Evolutionary conservation across 2,797 vertebrate genomes (phyloP).

Genomic region (Centropyge bicolor): DNA sequence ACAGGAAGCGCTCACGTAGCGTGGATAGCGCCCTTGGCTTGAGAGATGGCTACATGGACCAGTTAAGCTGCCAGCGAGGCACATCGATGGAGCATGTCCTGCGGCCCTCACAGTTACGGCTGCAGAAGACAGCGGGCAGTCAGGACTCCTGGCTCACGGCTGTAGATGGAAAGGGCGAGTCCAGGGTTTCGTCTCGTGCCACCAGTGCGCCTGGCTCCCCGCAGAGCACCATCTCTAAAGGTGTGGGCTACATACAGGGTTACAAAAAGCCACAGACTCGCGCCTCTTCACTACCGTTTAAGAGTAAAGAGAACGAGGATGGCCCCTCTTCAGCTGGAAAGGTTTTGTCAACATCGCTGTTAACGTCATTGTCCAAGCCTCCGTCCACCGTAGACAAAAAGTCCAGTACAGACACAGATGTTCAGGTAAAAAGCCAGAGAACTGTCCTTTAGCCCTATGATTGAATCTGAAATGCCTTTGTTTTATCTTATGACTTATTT

Average conservation of each 20-base stretch:
- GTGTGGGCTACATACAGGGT: constrained; percentile 61
- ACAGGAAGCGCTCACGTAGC: constrained; percentile 93
- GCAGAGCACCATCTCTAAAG: constrained; percentile 73
- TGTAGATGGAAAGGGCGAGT: constrained; percentile 71
- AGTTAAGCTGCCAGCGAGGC: constrained; percentile 84
- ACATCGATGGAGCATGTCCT: constrained; percentile 91
- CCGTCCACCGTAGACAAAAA: constrained; percentile 57
- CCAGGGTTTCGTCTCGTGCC: constrained; percentile 52
- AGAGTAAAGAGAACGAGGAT: constrained; percentile 63
- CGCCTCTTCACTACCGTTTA: constrained; percentile 65
- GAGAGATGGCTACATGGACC: constrained; percentile 79
- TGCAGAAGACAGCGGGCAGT: constrained; percentile 75
- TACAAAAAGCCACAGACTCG: constrained; percentile 69
- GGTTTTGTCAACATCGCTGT: constrained; percentile 49
- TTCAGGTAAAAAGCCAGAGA: constrained; percentile 73
- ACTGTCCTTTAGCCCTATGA: not conserved
- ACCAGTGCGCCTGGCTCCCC: constrained; percentile 81
- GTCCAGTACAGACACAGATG: constrained; percentile 69
- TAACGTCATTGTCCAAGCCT: constrained; percentile 65
- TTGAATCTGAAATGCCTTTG: not conserved
- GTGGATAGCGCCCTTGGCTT: constrained; percentile 90
- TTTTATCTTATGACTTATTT: not conserved
- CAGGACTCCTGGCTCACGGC: constrained; percentile 65
- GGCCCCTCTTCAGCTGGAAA: constrained; percentile 54
- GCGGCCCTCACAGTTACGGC: constrained; percentile 88